Evolutionary conservation across 2,797 vertebrate genomes (phyloP).

Genomic region (Crenichthys baileyi): DNA sequence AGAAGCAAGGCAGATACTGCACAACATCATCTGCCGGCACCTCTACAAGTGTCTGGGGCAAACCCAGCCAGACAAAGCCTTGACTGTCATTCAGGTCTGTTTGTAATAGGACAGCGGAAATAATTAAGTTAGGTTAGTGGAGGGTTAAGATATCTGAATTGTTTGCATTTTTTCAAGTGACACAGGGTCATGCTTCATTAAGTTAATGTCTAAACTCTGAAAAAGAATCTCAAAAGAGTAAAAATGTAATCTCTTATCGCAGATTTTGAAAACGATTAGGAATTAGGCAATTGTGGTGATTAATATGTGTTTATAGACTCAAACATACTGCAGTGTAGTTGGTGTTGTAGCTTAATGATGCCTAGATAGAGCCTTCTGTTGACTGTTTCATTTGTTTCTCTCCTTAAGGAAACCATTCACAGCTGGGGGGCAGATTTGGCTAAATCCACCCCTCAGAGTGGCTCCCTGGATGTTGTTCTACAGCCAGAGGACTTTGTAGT

Average conservation of each 20-base stretch:
- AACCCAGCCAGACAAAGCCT: conserved; percentile 74
- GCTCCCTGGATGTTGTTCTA: conserved; percentile 63
- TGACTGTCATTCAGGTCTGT: conserved; percentile 77
- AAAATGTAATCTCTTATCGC: neutral
- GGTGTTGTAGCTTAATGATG: neutral
- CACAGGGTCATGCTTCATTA: too few relatives aligned
- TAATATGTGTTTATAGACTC: neutral
- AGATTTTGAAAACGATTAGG: neutral
- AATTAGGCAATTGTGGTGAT: neutral
- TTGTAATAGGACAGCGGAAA: neutral
- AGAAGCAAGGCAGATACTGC: conserved; percentile 84
- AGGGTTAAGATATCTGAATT: neutral
- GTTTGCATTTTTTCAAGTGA: neutral
- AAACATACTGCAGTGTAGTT: neutral
- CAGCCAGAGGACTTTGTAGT: conserved; percentile 88
- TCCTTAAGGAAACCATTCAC: conserved; percentile 49
- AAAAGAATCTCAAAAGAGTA: neutral
- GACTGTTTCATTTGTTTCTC: neutral
- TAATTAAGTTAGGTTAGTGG: neutral
- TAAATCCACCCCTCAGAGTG: conserved; percentile 60
- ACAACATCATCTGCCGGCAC: conserved; percentile 83
- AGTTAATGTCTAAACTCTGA: neutral
- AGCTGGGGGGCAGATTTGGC: conserved; percentile 76
- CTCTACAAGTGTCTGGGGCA: conserved; percentile 93
- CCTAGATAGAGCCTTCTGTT: neutral